A percentile compares a stretch with the other conserved stretches of the same genome.
These are phyloP conservation scores for Motacilla tschutschensis DNA, from an alignment of 2,113 vertebrate species.

Conservation along the genomic window DNA sequence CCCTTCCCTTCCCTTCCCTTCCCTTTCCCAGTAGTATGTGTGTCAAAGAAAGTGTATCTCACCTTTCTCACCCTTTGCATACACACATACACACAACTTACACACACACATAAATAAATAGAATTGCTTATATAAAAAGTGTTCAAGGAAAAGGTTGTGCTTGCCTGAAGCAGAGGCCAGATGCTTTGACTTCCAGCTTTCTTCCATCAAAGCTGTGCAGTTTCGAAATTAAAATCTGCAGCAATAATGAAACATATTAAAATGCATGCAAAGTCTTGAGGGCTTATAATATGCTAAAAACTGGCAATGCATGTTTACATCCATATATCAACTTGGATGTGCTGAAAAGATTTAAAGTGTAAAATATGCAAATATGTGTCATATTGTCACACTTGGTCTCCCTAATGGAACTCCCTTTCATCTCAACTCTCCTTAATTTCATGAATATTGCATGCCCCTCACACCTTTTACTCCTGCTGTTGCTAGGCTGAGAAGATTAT, in stretches of 20 bases:
- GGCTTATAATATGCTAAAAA: conserved; percentile 89
- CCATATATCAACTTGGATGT: conserved; percentile 87
- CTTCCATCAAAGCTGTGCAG: conserved; percentile 79
- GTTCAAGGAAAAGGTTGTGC: conserved; percentile 67
- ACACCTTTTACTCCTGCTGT: conserved; percentile 82
- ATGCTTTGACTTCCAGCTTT: conserved; percentile 80
- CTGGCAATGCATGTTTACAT: conserved; percentile 85
- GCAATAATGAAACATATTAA: conserved; percentile 87
- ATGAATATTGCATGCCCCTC: conserved; percentile 85
- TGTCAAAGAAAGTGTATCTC: conserved; percentile 31
- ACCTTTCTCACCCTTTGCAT: neutral
- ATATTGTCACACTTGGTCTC: conserved; percentile 89
- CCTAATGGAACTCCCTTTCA: conserved; percentile 87
- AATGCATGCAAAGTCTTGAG: conserved; percentile 86
- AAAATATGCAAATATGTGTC: conserved; percentile 89
- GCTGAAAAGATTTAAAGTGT: conserved; percentile 88
- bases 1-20: neutral
- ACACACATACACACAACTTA: neutral
- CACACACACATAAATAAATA: conserved; percentile 58
- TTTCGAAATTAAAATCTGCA: conserved; percentile 84
- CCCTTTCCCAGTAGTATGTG: neutral
- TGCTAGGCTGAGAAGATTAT: conserved; percentile 83
- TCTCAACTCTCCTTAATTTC: conserved; percentile 85
- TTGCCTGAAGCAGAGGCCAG: conserved; percentile 79
- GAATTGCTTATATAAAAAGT: conserved; percentile 64